Conservation (phyloP, 2,797 vertebrate genomes). For the Champsocephalus esox region DNA sequence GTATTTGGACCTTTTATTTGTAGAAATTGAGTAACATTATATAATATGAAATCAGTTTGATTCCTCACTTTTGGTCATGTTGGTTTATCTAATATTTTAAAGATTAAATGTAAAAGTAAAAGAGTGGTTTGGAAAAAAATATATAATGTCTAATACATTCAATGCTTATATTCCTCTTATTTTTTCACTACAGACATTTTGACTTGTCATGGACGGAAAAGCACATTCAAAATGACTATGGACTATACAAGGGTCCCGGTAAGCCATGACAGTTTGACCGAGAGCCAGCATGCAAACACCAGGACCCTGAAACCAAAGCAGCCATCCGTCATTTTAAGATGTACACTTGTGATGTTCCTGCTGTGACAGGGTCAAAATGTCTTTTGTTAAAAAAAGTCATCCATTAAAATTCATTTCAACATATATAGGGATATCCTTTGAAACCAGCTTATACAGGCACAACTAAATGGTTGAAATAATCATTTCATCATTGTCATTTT, state of each 20-base stretch:
- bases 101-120: neutral
- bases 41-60: constrained; percentile 13
- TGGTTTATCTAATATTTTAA: neutral
- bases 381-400: neutral
- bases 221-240: constrained; percentile 6
- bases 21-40: constrained; percentile 11
- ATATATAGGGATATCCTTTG: constrained; percentile 1
- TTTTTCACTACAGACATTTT: constrained; percentile 3
- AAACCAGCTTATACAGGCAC: constrained; percentile 27
- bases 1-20: constrained; percentile 56
- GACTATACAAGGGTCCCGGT: constrained; percentile 17
- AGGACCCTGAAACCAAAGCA: constrained; percentile 29
- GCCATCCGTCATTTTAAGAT: constrained; percentile 11
- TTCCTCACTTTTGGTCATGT: constrained; percentile 3
- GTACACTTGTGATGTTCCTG: neutral
- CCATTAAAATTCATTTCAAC: constrained; percentile 7
- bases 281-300: constrained; percentile 28
- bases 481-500: constrained; percentile 12
- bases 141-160: neutral
- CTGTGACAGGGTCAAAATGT: constrained; percentile 6
- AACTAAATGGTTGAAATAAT: constrained; percentile 46
- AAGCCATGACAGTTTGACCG: constrained; percentile 2
- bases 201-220: constrained; percentile 14
- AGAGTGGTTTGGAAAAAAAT: neutral
- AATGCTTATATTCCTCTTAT: neutral